Percentiles rank a stretch among this genome's conserved stretches.
Conservation (phyloP, 2,113 vertebrate species). For the Daubentonia madagascariensis region DNA sequence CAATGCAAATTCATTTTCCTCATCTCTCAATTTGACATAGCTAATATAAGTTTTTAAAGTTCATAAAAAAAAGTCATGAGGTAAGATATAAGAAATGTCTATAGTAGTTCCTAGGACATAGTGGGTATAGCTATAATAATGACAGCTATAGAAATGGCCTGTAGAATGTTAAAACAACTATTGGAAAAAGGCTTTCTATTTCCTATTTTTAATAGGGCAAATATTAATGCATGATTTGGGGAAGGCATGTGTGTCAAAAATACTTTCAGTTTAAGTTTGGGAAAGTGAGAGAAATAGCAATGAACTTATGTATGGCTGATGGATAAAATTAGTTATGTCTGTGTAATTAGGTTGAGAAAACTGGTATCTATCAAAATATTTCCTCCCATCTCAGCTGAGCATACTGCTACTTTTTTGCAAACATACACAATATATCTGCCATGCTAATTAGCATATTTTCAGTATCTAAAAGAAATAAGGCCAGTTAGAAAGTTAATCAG, state of each 20-base stretch:
- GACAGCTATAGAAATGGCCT: neutral
- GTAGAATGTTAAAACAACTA: neutral
- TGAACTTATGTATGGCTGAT: constrained; percentile 68
- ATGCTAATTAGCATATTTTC: constrained; percentile 50
- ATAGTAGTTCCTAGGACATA: neutral
- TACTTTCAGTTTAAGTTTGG: constrained; percentile 63
- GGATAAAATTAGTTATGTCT: constrained; percentile 74
- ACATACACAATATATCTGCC: constrained; percentile 59
- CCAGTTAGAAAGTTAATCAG: constrained; percentile 36
- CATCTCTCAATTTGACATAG: neutral
- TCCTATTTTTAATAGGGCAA: constrained; percentile 42
- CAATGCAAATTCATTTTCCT: neutral
- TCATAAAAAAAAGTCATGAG: neutral
- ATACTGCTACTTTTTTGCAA: constrained; percentile 66
- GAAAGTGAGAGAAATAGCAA: constrained; percentile 68
- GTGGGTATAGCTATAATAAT: neutral
- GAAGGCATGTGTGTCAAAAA: constrained; percentile 66
- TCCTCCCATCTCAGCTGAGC: constrained; percentile 55
- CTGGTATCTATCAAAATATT: constrained; percentile 78
- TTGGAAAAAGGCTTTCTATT: neutral
- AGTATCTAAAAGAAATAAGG: constrained; percentile 32
- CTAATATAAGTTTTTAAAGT: neutral
- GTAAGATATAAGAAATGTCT: neutral
- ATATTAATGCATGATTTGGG: constrained; percentile 61
- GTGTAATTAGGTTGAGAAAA: constrained; percentile 72